These are phyloP conservation scores for Onychorhynchus coronatus DNA, from an alignment of 2,113 vertebrate genomes.

Conservation along the genomic window DNA sequence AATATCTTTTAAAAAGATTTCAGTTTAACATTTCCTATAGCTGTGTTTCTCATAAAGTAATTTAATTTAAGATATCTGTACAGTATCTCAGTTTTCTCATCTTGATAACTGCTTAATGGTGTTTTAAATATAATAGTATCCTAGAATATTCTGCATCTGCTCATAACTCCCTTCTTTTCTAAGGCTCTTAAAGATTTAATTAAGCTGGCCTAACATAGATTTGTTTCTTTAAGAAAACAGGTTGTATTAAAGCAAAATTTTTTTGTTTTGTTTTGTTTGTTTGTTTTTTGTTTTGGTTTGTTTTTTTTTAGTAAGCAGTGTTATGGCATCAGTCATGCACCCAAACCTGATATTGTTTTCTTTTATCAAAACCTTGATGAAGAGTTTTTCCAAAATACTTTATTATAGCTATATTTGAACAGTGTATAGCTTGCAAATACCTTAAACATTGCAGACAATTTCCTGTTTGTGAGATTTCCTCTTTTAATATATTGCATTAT, in stretches of 20 bases:
- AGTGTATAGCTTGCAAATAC: neutral
- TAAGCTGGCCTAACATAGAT: neutral
- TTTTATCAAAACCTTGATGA: neutral
- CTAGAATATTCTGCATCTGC: neutral
- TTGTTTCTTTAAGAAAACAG: neutral
- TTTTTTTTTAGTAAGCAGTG: neutral
- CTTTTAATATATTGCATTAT: neutral
- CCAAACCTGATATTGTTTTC: neutral
- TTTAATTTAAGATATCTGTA: conserved; percentile 35
- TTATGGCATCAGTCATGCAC: neutral
- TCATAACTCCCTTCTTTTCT: neutral
- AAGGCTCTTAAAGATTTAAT: neutral
- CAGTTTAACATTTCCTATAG: conserved; percentile 4
- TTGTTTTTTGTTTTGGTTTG: too few relatives aligned
- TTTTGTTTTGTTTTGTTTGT: too few relatives aligned
- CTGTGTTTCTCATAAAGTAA: conserved; percentile 1
- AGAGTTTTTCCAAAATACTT: neutral
- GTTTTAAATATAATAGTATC: neutral
- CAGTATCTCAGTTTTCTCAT: conserved; percentile 1
- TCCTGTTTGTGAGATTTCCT: neutral
- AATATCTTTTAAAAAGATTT: conserved; percentile 27
- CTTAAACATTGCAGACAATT: neutral
- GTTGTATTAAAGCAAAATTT: neutral
- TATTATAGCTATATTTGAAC: neutral
- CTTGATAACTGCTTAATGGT: conserved; percentile 3